Evolutionary conservation across 1,140 invertebrate genomes (phyloP).

Genomic region (Cydia fagiglandana): DNA sequence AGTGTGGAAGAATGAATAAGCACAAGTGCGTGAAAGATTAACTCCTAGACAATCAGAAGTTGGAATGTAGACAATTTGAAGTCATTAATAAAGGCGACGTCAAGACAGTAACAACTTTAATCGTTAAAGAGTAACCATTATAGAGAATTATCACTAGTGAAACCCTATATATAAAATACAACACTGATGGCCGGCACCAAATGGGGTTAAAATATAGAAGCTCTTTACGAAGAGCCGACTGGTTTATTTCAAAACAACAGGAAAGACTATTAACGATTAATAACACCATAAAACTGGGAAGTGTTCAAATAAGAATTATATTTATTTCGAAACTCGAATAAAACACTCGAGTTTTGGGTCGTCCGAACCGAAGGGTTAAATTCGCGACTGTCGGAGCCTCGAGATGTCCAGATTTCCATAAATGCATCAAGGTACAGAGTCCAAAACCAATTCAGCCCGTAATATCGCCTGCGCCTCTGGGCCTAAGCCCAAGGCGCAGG

Average conservation of each 20-base stretch:
- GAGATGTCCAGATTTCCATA: too few species aligned
- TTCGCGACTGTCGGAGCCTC: too few species aligned
- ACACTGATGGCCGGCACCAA: conserved; percentile 7
- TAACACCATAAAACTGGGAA: too few species aligned
- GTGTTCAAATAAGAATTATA: too few species aligned
- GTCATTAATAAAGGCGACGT: conserved; percentile 1
- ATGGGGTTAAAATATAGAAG: background rate
- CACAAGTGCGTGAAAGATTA: conserved; percentile 29
- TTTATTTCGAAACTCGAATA: too few species aligned
- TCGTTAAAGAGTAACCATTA: conserved; percentile 21
- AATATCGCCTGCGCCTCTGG: background rate
- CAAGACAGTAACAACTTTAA: conserved; percentile 23
- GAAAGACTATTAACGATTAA: background rate
- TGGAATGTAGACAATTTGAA: conserved; percentile 25
- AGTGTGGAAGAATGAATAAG: conserved; percentile 11
- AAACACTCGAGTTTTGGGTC: too few species aligned
- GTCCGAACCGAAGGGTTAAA: too few species aligned
- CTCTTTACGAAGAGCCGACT: background rate
- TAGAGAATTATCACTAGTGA: conserved; percentile 27
- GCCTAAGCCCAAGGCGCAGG: background rate
- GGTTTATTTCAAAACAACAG: background rate
- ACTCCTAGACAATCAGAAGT: conserved; percentile 22
- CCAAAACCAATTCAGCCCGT: too few species aligned
- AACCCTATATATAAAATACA: background rate
- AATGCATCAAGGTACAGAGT: too few species aligned